phyloP scores from a whole-genome alignment of 2,113 vertebrate species.

The Lamprologus ornatipinnis region DNA sequence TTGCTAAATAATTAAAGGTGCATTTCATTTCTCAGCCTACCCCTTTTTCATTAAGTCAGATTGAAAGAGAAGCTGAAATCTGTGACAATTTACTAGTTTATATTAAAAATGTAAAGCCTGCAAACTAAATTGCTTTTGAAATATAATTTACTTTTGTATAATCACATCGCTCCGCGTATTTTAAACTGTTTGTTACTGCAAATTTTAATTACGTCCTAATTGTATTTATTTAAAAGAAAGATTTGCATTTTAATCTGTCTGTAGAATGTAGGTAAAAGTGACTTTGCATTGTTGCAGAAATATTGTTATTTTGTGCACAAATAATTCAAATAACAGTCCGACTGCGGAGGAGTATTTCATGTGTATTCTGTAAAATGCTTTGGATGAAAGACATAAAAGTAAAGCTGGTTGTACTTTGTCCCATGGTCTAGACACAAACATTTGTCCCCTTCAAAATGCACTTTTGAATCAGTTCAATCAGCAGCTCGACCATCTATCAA shows the following conservation, averaged over 20 bases:
- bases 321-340: not conserved
- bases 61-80: not conserved
- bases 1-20: conserved; percentile 53
- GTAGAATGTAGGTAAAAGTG: not conserved
- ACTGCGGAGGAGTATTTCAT: not conserved
- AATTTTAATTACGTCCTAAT: not conserved
- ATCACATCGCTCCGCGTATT: not conserved
- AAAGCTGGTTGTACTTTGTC: not conserved
- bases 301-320: not conserved
- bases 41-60: conserved; percentile 5
- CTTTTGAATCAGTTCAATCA: conserved; percentile 43
- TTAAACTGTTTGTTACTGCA: not conserved
- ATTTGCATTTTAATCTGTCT: not conserved
- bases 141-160: not conserved
- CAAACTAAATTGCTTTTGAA: not conserved
- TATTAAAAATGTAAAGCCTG: not conserved
- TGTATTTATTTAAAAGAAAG: not conserved
- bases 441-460: conserved; percentile 29
- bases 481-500: conserved; percentile 35
- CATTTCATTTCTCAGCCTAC: conserved; percentile 30
- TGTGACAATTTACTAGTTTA: not conserved
- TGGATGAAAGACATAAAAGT: not conserved
- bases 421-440: not conserved
- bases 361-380: not conserved
- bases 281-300: not conserved